These are phyloP conservation scores for Lasioglossum vierecki DNA, from an alignment of 2,888 invertebrate species.

Conservation along the genomic window DNA sequence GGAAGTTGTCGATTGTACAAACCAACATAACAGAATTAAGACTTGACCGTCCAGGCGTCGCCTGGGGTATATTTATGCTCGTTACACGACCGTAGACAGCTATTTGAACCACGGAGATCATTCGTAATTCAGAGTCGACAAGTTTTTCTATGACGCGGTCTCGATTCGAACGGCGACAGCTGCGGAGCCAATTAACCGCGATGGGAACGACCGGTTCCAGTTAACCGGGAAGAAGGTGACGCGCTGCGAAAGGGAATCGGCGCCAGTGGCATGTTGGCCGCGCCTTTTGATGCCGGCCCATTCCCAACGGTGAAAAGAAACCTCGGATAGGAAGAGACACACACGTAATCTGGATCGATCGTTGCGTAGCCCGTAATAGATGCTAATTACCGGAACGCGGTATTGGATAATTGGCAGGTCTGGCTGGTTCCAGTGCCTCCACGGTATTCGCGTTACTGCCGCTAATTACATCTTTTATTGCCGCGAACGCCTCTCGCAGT, in stretches of 20 bases:
- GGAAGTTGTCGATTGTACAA: not conserved
- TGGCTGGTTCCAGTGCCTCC: not conserved
- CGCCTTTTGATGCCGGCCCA: not conserved
- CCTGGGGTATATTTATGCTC: not conserved
- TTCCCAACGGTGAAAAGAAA: not conserved
- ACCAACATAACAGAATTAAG: not conserved
- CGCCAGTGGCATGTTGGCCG: slow-evolving; percentile 2
- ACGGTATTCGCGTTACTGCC: not conserved
- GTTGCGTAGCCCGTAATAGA: not conserved
- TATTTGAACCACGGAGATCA: not conserved
- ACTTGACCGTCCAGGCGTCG: slow-evolving; percentile 3
- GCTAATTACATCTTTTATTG: not conserved
- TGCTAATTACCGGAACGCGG: slow-evolving; percentile 2
- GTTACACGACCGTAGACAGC: not conserved
- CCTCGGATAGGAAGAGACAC: not conserved
- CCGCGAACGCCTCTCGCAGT: not conserved
- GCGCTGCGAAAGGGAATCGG: not conserved
- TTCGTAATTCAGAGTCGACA: slow-evolving; percentile 10
- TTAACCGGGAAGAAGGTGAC: slow-evolving; percentile 1
- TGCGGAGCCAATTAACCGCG: not conserved
- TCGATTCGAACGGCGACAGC: not conserved
- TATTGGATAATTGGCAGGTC: not conserved
- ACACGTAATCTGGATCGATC: not conserved
- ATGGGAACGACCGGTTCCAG: not conserved
- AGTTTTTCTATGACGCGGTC: not conserved